Base-by-base conservation (phyloP, 2,113 vertebrate species). In the Orientallactaga bullata region DNA sequence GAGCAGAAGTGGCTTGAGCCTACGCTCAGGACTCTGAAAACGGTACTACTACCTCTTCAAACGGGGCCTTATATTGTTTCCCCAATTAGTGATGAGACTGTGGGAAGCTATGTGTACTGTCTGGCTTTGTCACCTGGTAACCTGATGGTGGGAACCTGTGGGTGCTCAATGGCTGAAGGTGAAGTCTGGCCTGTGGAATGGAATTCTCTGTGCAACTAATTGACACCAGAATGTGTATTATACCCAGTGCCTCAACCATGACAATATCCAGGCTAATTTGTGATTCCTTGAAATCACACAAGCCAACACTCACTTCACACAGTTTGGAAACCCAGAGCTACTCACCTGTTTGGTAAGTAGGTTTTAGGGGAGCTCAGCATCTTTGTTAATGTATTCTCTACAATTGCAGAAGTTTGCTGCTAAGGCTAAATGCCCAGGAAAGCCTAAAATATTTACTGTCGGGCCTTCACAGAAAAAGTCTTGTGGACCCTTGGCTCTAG, bases 291-390 rank as follows among this genome's bases (percentile, higher is more conserved):
- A 87, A 94, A 71, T 76, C 89, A 92, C 42, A 61, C 0, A 15
- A 63, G 80, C 47, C 73, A 69, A 69, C 8, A 60, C 11, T 51
- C 77, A 39, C 47, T 85, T 71, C 35, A 8, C 51, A 37, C 69
- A 35, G 39, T 39, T 71, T 39, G 55, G 35, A 30, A 79, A 26
- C n/a, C n/a, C 47, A 76, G 13, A n/a, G 55, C 55, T 63, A 84
- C 81, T 91, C 47, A 47, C 87, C 42, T 83, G 79, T 80, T 91
- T 60, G 71, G 60, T 39, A 85, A 80, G 87, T 37, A 86, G 72
- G 77, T 74, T 89, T 90, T 18, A 47, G 55, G n/a, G 47, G 81
- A 51, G 65, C 47, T 55, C 1, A 60, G 63, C 58, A 30, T 55
- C 21, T 89, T 82, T 91, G 85, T 26, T 83, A 66, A 74, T 58